These are phyloP conservation scores for Tamandua tetradactyla DNA, from an alignment of 2,797 vertebrate genomes.

Conservation along the genomic window DNA sequence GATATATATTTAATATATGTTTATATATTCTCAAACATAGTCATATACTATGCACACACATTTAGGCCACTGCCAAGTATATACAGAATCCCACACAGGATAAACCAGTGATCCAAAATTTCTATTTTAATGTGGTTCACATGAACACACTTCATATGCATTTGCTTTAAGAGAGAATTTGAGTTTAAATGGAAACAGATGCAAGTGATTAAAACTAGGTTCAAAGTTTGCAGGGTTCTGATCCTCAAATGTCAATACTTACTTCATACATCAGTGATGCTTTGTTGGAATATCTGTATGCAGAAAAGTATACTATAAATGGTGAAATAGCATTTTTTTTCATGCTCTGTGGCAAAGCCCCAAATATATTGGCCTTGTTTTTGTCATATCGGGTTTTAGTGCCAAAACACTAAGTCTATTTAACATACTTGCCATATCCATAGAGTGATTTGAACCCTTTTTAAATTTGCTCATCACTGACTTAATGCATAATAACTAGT, in stretches of 20 bases:
- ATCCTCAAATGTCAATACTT: constrained; percentile 33
- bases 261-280: constrained; percentile 42
- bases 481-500: constrained; percentile 79
- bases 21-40: neutral
- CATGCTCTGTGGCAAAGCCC: constrained; percentile 22
- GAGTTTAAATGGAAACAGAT: constrained; percentile 10
- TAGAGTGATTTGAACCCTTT: constrained; percentile 70
- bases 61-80: neutral
- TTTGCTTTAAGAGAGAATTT: neutral
- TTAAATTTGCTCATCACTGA: constrained; percentile 75
- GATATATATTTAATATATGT: neutral
- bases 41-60: neutral
- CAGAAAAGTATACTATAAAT: constrained; percentile 35
- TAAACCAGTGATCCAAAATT: neutral
- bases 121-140: neutral
- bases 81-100: neutral
- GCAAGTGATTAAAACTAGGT: constrained; percentile 32
- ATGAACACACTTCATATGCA: neutral
- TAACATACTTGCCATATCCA: constrained; percentile 60
- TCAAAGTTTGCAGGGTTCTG: constrained; percentile 35
- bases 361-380: constrained; percentile 69
- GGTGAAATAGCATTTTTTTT: constrained; percentile 37
- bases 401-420: constrained; percentile 72
- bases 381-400: constrained; percentile 57
- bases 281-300: constrained; percentile 47